These are phyloP conservation scores for Keiferia lycopersicella DNA, from an alignment of 2,888 invertebrate species.

Conservation along the genomic window DNA sequence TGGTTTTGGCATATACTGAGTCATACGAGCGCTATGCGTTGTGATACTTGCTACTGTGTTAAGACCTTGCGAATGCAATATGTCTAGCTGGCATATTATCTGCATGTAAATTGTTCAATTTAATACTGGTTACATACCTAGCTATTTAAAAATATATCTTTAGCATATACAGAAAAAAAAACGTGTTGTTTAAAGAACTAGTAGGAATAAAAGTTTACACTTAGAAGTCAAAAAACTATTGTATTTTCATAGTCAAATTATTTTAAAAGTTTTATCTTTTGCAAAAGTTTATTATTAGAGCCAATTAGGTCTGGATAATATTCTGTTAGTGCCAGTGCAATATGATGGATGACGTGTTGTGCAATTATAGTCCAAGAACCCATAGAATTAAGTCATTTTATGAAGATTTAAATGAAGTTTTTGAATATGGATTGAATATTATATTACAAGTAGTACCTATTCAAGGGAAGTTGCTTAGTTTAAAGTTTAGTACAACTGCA, in stretches of 20 bases:
- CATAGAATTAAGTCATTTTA: not conserved
- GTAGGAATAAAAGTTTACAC: too few relatives aligned
- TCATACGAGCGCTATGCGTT: too few relatives aligned
- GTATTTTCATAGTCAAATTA: too few relatives aligned
- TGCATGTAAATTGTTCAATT: too few relatives aligned
- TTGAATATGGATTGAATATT: not conserved
- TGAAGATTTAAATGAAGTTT: not conserved
- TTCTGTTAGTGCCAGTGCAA: constrained; percentile 52
- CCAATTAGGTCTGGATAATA: not conserved
- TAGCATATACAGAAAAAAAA: too few relatives aligned
- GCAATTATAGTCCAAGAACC: constrained; percentile 32
- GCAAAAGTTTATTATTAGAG: not conserved
- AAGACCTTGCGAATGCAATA: not conserved
- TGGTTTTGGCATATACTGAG: too few relatives aligned
- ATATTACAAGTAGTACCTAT: not conserved
- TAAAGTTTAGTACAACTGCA: constrained; percentile 6
- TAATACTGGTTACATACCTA: too few relatives aligned
- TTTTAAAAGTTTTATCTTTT: not conserved
- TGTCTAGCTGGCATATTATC: not conserved
- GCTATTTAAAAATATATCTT: too few relatives aligned
- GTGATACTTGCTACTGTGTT: not conserved
- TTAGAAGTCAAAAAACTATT: too few relatives aligned
- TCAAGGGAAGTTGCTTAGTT: not conserved
- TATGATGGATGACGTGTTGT: constrained; percentile 38
- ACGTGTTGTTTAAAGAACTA: too few relatives aligned